Conservation (phyloP, 2,113 vertebrate genomes). For the Pterocles burchelli region DNA sequence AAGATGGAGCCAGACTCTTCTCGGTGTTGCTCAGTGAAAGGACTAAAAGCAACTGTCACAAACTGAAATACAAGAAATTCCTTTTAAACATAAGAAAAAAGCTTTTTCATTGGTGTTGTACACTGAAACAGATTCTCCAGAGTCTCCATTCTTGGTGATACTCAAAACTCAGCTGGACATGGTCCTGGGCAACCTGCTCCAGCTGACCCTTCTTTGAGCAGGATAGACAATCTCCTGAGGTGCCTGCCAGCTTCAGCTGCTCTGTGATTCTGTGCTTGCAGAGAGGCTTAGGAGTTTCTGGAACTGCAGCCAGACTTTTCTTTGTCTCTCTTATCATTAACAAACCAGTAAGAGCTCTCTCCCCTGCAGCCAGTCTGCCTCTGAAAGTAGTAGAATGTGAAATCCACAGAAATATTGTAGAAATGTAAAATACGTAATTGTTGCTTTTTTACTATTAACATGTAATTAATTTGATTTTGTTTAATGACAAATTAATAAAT, state of each 20-base stretch:
- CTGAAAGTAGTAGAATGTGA: background rate
- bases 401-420: background rate
- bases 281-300: background rate
- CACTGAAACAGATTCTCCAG: background rate
- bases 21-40: background rate
- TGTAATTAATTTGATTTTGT: background rate
- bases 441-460: background rate
- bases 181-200: background rate
- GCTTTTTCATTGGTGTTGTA: background rate
- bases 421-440: background rate
- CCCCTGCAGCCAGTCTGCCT: background rate
- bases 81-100: background rate
- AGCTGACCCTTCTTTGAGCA: background rate
- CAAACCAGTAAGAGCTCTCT: background rate
- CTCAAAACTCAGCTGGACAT: background rate
- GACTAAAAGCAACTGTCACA: background rate
- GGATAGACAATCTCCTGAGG: background rate
- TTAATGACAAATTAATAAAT: background rate
- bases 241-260: background rate
- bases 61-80: background rate
- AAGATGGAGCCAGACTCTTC: background rate
- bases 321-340: background rate
- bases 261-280: background rate
- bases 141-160: background rate
- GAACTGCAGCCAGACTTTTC: background rate